Conservation (phyloP, 35 echinoderm and acorn worm species). For the Chiridota heheva region DNA sequence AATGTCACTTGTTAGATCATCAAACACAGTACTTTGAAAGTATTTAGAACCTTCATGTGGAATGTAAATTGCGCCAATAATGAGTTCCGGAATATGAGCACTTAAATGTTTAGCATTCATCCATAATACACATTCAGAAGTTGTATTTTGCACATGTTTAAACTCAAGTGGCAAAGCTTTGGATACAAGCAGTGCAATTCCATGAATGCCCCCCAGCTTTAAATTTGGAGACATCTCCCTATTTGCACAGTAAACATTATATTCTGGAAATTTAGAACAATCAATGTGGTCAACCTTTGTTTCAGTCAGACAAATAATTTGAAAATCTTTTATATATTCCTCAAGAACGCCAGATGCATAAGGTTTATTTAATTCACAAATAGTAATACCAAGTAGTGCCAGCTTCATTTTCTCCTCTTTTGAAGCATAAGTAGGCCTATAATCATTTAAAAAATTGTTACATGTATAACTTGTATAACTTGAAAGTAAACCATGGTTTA, state of each 20-base stretch:
- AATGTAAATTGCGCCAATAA: slow-evolving; percentile 5
- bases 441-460: not conserved
- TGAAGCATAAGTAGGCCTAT: not conserved
- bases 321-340: slow-evolving; percentile 47
- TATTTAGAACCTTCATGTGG: not conserved
- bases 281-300: slow-evolving; percentile 37
- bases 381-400: slow-evolving; percentile 2
- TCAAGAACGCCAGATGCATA: not conserved
- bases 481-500: not conserved
- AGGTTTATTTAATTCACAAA: slow-evolving; percentile 3
- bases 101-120: not conserved
- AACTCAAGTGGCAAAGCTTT: not conserved
- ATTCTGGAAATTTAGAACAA: slow-evolving; percentile 12
- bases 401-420: not conserved
- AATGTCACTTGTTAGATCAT: not conserved
- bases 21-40: not conserved
- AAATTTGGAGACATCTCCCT: not conserved
- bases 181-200: slow-evolving; percentile 6
- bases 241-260: not conserved
- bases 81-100: not conserved
- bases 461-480: too few relatives aligned
- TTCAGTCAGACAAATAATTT: slow-evolving; percentile 33
- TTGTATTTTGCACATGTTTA: not conserved
- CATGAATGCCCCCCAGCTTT: slow-evolving; percentile 31
- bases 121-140: slow-evolving; percentile 16